Percentiles rank a stretch among this genome's conserved stretches.
Conservation (phyloP, 2,797 vertebrate species). For the Emydoidea blandingii region DNA sequence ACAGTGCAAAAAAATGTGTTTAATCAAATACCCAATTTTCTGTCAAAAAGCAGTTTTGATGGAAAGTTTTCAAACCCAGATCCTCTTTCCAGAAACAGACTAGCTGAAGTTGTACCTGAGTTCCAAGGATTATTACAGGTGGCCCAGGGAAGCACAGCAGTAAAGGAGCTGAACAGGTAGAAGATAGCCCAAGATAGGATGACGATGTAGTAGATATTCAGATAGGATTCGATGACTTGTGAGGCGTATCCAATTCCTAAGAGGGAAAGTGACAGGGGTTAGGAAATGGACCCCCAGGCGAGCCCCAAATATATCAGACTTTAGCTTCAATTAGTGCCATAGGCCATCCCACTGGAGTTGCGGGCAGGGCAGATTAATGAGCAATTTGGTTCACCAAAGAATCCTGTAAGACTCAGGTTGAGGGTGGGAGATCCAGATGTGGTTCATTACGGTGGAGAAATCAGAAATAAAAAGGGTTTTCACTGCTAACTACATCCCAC, state of each 20-base stretch:
- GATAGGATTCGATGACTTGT: slow-evolving; percentile 88
- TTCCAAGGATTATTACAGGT: too few relatives aligned
- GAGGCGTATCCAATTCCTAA: slow-evolving; percentile 92
- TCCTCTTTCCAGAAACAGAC: too few relatives aligned
- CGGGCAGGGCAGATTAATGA: neutral
- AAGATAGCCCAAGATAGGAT: slow-evolving; percentile 78
- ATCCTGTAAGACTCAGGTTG: neutral
- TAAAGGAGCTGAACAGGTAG: too few relatives aligned
- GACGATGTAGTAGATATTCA: slow-evolving; percentile 92
- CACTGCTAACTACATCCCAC: neutral
- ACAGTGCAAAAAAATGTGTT: too few relatives aligned
- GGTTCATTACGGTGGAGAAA: neutral
- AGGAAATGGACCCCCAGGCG: neutral
- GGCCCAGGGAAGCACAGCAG: too few relatives aligned
- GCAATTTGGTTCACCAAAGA: neutral
- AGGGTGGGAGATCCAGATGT: neutral
- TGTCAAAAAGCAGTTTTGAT: too few relatives aligned
- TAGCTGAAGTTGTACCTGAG: too few relatives aligned
- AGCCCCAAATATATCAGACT: accelerated
- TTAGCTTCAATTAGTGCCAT: neutral
- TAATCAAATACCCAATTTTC: too few relatives aligned
- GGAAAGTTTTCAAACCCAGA: too few relatives aligned
- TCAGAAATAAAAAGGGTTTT: neutral
- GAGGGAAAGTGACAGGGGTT: neutral
- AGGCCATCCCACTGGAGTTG: accelerated